These are phyloP conservation scores for Capricornis sumatraensis DNA, from an alignment of 2,113 vertebrate species.

Conservation along the genomic window DNA sequence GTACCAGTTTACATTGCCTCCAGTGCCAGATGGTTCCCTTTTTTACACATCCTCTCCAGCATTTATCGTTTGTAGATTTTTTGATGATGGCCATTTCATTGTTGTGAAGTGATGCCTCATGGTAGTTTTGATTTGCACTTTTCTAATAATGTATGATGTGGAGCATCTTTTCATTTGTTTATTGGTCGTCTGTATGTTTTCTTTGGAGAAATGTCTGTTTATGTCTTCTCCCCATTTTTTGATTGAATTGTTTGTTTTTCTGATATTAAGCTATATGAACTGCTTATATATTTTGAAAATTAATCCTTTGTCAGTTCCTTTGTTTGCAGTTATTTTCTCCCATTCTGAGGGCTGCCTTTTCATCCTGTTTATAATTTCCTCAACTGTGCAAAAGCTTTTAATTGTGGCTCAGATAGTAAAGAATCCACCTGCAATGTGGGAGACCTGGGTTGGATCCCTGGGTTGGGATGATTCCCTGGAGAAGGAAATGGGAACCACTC, in stretches of 20 bases:
- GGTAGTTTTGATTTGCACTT: background rate
- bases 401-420: background rate
- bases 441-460: no score
- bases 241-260: background rate
- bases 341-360: background rate
- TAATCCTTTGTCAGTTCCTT: background rate
- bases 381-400: background rate
- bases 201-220: background rate
- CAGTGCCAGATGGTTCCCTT: background rate
- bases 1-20: background rate
- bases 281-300: background rate
- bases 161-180: background rate
- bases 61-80: background rate
- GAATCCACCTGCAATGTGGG: background rate
- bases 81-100: background rate
- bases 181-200: background rate
- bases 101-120: background rate
- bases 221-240: background rate
- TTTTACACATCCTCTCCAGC: background rate
- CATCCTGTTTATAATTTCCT: background rate
- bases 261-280: background rate
- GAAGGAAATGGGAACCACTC: background rate
- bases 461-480: background rate
- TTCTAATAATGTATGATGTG: background rate
- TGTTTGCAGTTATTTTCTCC: background rate